Base-by-base conservation (phyloP, 2,113 vertebrate genomes). In the Chloropsis hardwickii region DNA sequence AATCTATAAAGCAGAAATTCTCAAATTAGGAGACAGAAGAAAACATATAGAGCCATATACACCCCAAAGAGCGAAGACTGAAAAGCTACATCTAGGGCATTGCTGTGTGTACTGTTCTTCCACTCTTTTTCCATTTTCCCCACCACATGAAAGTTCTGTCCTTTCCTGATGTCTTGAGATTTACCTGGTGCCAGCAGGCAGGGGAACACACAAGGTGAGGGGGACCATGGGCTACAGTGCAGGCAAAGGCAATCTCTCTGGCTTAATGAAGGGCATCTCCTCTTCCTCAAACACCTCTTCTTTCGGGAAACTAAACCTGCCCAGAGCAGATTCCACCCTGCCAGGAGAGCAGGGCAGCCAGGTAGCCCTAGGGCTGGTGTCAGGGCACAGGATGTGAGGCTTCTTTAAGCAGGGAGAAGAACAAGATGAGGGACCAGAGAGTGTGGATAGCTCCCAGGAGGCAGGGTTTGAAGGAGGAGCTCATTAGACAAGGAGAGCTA, bases 361-460 rank as follows among this genome's bases (percentile, higher is more conserved):
- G 37, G 12, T 47, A 35, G 21, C 24, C 35, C 15, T 11, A 31
- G 14, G 11, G 13, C 45, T 87, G 12, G 65, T 78, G 77, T 47
- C 50, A 73, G 0, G 9, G 37, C 45, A 54, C 8, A 70, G 25
- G 21, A 14, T 33, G 47, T 20, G 44, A 78, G 18, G 21, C 44
- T 53, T 5, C n/a, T 53, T 13, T 24, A 22, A 70, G 39, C 12
- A 20, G 42, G 33, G 33, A 58, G 25, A 37, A 89, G 29, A 50
- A 70, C 20, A 66, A 50, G 20, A 66, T n/a, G 23, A 73, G 42
- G 9, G 7, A 78, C n/a, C 40, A 62, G 29, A 37, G 33, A 6
- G 5, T 2, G 9, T 3, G 1, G 9, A 29, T 0, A 4, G 10
- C 9, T 87, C 18, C 29, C 24, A 85, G 29, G 4, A 76, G 15